phyloP scores from a whole-genome alignment of 2,797 vertebrate genomes.

The Pipistrellus pipistrellus region DNA sequence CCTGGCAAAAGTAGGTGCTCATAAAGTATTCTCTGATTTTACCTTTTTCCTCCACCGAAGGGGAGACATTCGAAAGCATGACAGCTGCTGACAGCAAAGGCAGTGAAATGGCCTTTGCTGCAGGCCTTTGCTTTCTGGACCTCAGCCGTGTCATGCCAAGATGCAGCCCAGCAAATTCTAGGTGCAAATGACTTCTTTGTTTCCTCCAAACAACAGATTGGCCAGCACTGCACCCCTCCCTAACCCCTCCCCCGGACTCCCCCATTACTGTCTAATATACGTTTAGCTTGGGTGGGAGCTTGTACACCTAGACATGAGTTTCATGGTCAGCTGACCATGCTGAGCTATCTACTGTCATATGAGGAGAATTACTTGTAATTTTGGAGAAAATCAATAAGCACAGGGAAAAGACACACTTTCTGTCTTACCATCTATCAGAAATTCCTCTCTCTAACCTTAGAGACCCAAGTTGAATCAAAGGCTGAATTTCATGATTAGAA shows the following conservation, averaged over 20 bases:
- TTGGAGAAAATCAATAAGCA: conserved; percentile 34
- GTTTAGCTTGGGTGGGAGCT: not conserved
- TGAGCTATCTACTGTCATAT: not conserved
- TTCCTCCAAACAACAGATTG: not conserved
- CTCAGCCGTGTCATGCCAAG: not conserved
- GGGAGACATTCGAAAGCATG: not conserved
- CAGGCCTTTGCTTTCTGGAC: not conserved
- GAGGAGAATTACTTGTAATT: not conserved
- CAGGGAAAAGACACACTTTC: not conserved
- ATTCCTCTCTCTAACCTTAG: not conserved
- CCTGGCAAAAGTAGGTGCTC: not conserved
- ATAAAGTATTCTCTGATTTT: not conserved
- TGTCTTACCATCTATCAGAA: not conserved
- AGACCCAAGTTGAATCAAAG: not conserved
- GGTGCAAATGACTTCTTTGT: not conserved
- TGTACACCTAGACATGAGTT: not conserved
- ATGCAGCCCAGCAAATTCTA: not conserved
- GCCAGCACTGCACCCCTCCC: fast-evolving
- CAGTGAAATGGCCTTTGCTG: not conserved
- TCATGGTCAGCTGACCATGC: not conserved
- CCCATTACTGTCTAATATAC: not conserved
- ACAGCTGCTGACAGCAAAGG: not conserved
- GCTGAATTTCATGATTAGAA: not conserved
- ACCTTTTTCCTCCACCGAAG: too few relatives aligned
- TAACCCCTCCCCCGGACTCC: fast-evolving